Conservation (phyloP, 2,113 vertebrate species). For the Chrysochloris asiatica region DNA sequence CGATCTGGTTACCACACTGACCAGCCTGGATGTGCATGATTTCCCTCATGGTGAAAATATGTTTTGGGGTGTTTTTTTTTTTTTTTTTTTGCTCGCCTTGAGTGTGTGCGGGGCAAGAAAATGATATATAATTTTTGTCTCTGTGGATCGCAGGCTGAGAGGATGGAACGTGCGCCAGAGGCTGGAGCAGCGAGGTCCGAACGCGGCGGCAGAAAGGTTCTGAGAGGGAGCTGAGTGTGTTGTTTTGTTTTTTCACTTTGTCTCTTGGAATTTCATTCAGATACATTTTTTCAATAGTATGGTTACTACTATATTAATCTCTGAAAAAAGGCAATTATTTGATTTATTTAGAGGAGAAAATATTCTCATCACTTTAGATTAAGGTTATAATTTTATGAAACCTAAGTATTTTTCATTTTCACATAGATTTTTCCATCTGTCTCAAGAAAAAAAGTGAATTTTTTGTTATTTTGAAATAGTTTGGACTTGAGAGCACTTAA, state of each 20-base stretch:
- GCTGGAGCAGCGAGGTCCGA: too few relatives aligned
- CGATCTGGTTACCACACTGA: too few relatives aligned
- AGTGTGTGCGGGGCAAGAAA: too few relatives aligned
- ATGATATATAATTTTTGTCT: too few relatives aligned
- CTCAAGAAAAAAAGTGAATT: not conserved
- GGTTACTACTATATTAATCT: not conserved
- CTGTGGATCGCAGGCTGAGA: too few relatives aligned
- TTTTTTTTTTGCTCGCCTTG: too few relatives aligned
- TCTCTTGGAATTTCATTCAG: not conserved
- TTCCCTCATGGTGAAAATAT: too few relatives aligned
- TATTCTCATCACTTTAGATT: not conserved
- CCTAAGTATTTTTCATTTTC: constrained; percentile 2
- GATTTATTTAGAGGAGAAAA: not conserved
- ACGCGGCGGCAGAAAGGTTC: too few relatives aligned
- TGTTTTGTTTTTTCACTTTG: constrained; percentile 7
- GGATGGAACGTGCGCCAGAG: too few relatives aligned
- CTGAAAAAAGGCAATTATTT: not conserved
- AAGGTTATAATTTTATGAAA: not conserved
- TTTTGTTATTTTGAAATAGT: not conserved
- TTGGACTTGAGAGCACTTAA: not conserved
- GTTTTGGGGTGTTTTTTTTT: too few relatives aligned
- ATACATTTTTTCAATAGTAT: not conserved
- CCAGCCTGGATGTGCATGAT: too few relatives aligned
- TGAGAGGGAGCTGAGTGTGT: constrained; percentile 4
- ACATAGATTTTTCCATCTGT: not conserved